Conservation (phyloP, 2,797 vertebrate species). For the Zalophus californianus region DNA sequence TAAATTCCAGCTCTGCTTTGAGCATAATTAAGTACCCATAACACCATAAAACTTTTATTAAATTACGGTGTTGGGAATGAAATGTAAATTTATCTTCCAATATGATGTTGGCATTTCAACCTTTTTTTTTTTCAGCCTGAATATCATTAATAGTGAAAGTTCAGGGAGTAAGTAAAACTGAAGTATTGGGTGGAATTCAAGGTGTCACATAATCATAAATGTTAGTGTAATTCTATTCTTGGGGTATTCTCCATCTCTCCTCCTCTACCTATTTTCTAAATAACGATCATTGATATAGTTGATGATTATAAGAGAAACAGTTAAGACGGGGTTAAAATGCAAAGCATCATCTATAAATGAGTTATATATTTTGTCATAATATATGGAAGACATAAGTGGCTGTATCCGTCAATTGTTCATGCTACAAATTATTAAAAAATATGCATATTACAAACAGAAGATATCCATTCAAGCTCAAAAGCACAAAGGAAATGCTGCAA, state of each 20-base stretch:
- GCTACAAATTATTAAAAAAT: background rate
- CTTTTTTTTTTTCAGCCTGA: slow-evolving; percentile 69
- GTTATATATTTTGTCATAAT: slow-evolving; percentile 42
- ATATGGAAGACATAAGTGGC: background rate
- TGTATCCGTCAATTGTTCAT: background rate
- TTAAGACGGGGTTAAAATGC: background rate
- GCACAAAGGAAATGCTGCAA: background rate
- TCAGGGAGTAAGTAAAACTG: slow-evolving; percentile 67
- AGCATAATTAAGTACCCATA: slow-evolving; percentile 88
- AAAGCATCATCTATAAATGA: background rate
- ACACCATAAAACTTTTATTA: slow-evolving; percentile 88
- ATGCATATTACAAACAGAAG: background rate
- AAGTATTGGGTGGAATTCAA: slow-evolving; percentile 46
- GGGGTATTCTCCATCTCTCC: background rate
- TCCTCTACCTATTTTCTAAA: slow-evolving; percentile 19
- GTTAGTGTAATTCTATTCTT: slow-evolving; percentile 41
- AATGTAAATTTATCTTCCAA: slow-evolving; percentile 89
- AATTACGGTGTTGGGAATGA: slow-evolving; percentile 87
- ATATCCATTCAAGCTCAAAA: background rate
- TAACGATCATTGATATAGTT: background rate
- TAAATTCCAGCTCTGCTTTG: slow-evolving; percentile 85
- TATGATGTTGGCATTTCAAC: slow-evolving; percentile 86
- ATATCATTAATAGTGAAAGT: slow-evolving; percentile 81
- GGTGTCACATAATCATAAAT: slow-evolving; percentile 59
- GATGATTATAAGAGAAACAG: background rate